Evolutionary conservation across 2,888 invertebrate species (phyloP).

Genomic region (Melanotus villosus): DNA sequence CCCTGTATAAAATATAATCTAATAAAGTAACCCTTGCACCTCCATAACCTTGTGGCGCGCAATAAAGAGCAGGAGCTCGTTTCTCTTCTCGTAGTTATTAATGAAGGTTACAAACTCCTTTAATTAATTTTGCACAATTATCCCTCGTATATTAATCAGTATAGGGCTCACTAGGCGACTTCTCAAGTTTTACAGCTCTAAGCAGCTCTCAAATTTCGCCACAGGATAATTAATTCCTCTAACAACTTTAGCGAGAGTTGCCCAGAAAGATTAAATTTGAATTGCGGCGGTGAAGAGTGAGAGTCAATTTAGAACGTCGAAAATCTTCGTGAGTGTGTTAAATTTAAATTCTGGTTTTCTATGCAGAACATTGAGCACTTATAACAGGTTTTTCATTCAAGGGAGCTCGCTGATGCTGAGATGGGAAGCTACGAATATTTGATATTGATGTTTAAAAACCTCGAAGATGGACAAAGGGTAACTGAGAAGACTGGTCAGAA

Average conservation of each 20-base stretch:
- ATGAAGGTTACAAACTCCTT: slow-evolving; percentile 69
- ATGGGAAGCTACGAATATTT: slow-evolving; percentile 18
- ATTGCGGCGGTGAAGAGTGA: slow-evolving; percentile 40
- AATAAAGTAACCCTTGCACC: slow-evolving; percentile 46
- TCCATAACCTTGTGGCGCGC: slow-evolving; percentile 41
- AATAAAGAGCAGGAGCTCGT: slow-evolving; percentile 47
- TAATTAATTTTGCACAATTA: slow-evolving; percentile 69
- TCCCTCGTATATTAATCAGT: slow-evolving; percentile 69
- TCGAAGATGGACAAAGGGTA: slow-evolving; percentile 8
- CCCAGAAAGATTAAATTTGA: slow-evolving; percentile 46
- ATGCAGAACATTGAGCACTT: not conserved
- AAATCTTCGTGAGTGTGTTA: slow-evolving; percentile 1
- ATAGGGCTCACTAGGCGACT: slow-evolving; percentile 53
- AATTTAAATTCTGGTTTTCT: not conserved
- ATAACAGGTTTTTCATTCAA: slow-evolving; percentile 6
- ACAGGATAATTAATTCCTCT: slow-evolving; percentile 48
- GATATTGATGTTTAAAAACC: slow-evolving; percentile 4
- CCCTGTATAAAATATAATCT: slow-evolving; percentile 40
- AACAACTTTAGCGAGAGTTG: slow-evolving; percentile 40
- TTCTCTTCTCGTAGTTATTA: slow-evolving; percentile 66
- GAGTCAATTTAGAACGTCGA: slow-evolving; percentile 24
- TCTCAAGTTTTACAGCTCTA: slow-evolving; percentile 48
- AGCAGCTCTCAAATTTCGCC: slow-evolving; percentile 46
- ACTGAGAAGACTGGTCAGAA: slow-evolving; percentile 23
- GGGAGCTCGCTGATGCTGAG: not conserved